Percentiles rank a stretch among this genome's conserved stretches.
Evolutionary conservation across 2,113 vertebrate species (phyloP).

Genomic region (Prochilodus magdalenae): DNA sequence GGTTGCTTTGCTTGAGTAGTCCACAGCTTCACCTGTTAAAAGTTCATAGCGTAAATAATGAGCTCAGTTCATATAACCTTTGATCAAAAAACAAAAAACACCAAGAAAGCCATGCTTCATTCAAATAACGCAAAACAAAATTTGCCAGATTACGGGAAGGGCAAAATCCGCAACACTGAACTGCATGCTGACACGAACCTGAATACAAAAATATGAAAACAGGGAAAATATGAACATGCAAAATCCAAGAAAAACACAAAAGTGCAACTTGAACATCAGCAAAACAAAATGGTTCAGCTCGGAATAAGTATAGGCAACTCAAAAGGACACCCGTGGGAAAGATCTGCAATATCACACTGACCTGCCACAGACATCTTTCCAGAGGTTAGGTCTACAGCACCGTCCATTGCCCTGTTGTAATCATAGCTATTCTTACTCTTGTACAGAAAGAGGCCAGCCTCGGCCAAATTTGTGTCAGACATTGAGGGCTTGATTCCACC

Average conservation of each 20-base stretch:
- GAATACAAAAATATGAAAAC: conserved; percentile 72
- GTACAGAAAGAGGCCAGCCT: conserved; percentile 93
- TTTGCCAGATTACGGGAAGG: conserved; percentile 72
- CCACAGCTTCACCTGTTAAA: conserved; percentile 99
- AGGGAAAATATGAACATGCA: conserved; percentile 59
- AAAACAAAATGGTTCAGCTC: conserved; percentile 65
- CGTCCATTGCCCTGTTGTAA: conserved; percentile 88
- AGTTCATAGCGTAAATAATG: conserved; percentile 87
- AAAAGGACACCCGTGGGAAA: conserved; percentile 87
- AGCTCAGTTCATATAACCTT: conserved; percentile 81
- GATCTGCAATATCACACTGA: conserved; percentile 93
- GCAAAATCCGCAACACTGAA: conserved; percentile 73
- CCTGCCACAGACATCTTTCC: conserved; percentile 91
- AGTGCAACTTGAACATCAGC: conserved; percentile 45
- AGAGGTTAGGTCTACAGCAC: conserved; percentile 97
- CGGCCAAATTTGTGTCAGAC: conserved; percentile 97
- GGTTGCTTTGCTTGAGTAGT: conserved; percentile 95
- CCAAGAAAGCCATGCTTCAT: conserved; percentile 77
- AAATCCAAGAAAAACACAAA: conserved; percentile 53
- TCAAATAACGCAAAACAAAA: conserved; percentile 75
- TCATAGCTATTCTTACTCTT: conserved; percentile 97
- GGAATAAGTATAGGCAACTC: conserved; percentile 83
- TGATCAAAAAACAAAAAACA: conserved; percentile 60
- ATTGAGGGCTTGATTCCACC: conserved; percentile 96
- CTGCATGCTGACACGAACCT: conserved; percentile 88